A percentile compares a stretch with the other conserved stretches of the same genome.
Conservation (phyloP, 2,113 vertebrate genomes). For the Agelaius phoeniceus region DNA sequence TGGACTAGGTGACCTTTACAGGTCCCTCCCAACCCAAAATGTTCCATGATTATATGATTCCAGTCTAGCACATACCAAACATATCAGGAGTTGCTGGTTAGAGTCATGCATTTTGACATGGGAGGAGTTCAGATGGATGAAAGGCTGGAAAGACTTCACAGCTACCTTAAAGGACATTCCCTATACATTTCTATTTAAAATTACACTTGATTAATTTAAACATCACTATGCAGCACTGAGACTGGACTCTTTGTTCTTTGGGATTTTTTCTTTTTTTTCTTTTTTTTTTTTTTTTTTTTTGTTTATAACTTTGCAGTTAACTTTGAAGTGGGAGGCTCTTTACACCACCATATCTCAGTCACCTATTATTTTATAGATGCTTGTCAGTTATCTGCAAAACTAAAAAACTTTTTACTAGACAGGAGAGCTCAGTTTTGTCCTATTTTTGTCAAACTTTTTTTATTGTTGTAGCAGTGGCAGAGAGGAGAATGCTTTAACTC, state of each 20-base stretch:
- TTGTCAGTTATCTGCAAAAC: not conserved
- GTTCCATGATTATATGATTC: not conserved
- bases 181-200: not conserved
- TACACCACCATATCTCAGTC: not conserved
- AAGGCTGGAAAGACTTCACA: not conserved
- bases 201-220: not conserved
- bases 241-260: not conserved
- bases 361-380: not conserved
- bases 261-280: not conserved
- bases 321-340: not conserved
- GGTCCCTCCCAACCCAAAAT: not conserved
- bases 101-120: not conserved
- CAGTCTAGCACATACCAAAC: not conserved
- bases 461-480: not conserved
- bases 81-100: not conserved
- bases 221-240: not conserved
- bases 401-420: not conserved
- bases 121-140: not conserved
- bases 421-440: not conserved
- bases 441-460: not conserved
- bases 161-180: not conserved
- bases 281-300: not conserved
- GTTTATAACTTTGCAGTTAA: not conserved
- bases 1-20: not conserved
- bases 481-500: not conserved